These are phyloP conservation scores for Ophioderma brevispina DNA, from an alignment of 35 echinoderm and acorn worm species.

Conservation along the genomic window DNA sequence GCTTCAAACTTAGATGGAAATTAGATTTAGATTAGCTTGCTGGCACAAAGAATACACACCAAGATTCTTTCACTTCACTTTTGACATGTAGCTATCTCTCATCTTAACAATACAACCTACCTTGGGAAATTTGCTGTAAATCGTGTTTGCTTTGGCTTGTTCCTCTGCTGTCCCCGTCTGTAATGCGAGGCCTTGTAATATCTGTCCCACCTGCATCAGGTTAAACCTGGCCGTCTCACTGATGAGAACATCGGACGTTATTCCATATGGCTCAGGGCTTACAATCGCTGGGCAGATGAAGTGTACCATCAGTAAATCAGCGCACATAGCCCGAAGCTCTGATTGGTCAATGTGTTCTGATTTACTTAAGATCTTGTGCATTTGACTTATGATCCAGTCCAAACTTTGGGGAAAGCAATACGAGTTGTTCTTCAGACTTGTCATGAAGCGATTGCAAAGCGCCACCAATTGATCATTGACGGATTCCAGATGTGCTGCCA, in stretches of 20 bases:
- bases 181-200: conserved; percentile 84
- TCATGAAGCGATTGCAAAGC: conserved; percentile 89
- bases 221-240: conserved; percentile 92
- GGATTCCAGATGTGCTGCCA: conserved; percentile 65
- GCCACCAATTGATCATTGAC: conserved; percentile 66
- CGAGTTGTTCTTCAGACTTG: conserved; percentile 70
- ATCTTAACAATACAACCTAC: conserved; percentile 29
- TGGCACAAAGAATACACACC: too few relatives aligned
- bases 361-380: conserved; percentile 79
- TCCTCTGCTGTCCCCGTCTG: conserved; percentile 4
- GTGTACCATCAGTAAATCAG: conserved; percentile 76
- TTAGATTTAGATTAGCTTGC: too few relatives aligned
- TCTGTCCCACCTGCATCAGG: conserved; percentile 96
- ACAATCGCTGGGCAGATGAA: conserved; percentile 95
- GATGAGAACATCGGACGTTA: conserved; percentile 90
- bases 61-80: too few relatives aligned
- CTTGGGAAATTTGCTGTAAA: conserved; percentile 81
- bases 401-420: conserved; percentile 95
- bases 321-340: conserved; percentile 85
- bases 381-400: conserved; percentile 90
- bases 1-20: too few relatives aligned
- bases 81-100: not conserved
- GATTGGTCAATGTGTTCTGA: conserved; percentile 59
- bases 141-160: conserved; percentile 34
- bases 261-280: conserved; percentile 88